A percentile compares a stretch with the other conserved stretches of the same genome.
Conservation (phyloP, 2,797 vertebrate species). For the Typhlichthys subterraneus region DNA sequence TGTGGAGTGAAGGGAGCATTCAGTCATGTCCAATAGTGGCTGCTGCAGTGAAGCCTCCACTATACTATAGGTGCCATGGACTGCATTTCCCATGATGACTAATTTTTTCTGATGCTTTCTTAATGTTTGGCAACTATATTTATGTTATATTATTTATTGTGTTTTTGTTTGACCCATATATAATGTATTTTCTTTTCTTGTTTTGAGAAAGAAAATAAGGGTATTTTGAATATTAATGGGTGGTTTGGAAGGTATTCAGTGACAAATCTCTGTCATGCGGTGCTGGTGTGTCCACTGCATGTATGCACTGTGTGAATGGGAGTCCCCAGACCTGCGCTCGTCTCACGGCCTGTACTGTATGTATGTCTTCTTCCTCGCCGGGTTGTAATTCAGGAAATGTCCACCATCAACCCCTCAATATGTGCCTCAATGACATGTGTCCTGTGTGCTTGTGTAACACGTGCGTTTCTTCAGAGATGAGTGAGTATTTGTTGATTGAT, state of each 20-base stretch:
- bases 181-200: slow-evolving; percentile 24
- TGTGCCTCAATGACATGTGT: slow-evolving; percentile 79
- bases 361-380: slow-evolving; percentile 72
- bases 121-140: slow-evolving; percentile 54
- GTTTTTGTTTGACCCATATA: slow-evolving; percentile 47
- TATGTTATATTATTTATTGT: slow-evolving; percentile 67
- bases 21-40: slow-evolving; percentile 50
- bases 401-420: slow-evolving; percentile 74
- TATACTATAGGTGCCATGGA: slow-evolving; percentile 51
- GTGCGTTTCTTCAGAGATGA: slow-evolving; percentile 33
- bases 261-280: slow-evolving; percentile 61
- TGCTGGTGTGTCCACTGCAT: slow-evolving; percentile 51
- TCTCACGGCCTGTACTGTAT: slow-evolving; percentile 64
- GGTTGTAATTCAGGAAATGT: slow-evolving; percentile 77
- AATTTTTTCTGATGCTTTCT: slow-evolving; percentile 52
- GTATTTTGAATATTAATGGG: slow-evolving; percentile 69
- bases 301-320: slow-evolving; percentile 56
- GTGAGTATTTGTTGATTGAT: slow-evolving; percentile 34
- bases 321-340: slow-evolving; percentile 44
- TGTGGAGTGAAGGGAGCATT: slow-evolving; percentile 40
- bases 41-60: slow-evolving; percentile 49
- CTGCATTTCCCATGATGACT: slow-evolving; percentile 54
- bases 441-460: slow-evolving; percentile 54
- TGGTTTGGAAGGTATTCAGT: slow-evolving; percentile 64
- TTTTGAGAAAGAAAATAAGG: slow-evolving; percentile 24